Base-by-base conservation (phyloP, 2,888 invertebrate species). In the Acleris sparsana region DNA sequence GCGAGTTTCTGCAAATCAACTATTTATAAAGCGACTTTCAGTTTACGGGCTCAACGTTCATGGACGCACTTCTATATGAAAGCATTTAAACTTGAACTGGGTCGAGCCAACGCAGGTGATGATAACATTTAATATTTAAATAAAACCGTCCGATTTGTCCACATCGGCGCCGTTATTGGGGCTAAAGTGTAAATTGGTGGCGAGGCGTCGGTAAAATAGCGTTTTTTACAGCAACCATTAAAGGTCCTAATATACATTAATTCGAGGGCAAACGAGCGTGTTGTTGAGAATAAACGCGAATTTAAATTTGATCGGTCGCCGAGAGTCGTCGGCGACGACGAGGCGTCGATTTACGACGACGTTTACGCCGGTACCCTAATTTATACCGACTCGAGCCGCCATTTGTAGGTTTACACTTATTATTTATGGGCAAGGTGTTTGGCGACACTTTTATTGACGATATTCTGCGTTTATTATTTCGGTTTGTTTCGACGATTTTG, bases 71-170 rank as follows among this genome's bases (percentile, higher is more conserved):
- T 52, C 22, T 49, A 55, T 48, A 55, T 33, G 65, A 52, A 60
- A 13, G 60, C 59, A 20, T 51, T 65, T 56, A 60, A 56, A 16
- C 59, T 55, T 65, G 65, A 44, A 61, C 65, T 49, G 44, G 55
- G 57, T 9, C 56, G 56, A 33, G 46, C 53, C 48, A 53, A 39
- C 46, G 63, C 17, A 44, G 18, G 63, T 65, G 44, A 65, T 65
- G 55, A 65, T 60, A 56, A 56, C 53, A 60, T 65, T 65, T 55
- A 65, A 65, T 65, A 65, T 65, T 60, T 44, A 57, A 55, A 55
- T 43, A 59, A 59, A 60, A 53, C 59, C 9, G 43, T 20, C 39
- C 53, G 25, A 29, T 53, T 49, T 43, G 46, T 46, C 51, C 51
- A 11, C 57, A 53, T 55, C 46, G 16, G 44, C n/a, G 59, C 49